Evolutionary conservation across 2,888 invertebrate species (phyloP), one percentile per base, ranked within the genome.

Genomic region (Lamellibrachia satsuma): DNA sequence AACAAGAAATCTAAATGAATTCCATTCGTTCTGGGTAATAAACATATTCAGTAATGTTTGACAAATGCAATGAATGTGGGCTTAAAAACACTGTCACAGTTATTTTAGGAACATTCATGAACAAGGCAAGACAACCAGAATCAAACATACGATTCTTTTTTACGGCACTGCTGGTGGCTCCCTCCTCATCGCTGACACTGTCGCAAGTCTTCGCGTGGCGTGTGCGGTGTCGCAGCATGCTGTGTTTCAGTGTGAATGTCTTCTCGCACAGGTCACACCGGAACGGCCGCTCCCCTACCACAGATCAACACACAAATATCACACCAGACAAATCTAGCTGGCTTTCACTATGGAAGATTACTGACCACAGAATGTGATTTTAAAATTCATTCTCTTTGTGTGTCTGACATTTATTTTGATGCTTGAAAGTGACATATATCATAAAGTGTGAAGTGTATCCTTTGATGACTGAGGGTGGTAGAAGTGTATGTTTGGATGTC

Each of bases 171-270:
- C 75, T 75, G 22, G 75, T 75, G 75, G 75, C 51, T 51, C n/a
- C 95, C 27, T 95, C 95, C 55, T 95, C 95, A 92, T 95, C 95
- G 52, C 95, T 95, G n/a, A 94, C 94, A 57, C 94, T 94, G 7
- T 91, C 75, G n/a, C 91, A 92, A 7, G 91, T 90, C 75, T n/a
- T 75, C n/a, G 75, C 22, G 93, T 99, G 99, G 96, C 98, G 99
- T 97, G 98, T 98, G 95, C 98, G 97, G 96, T 99, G 99, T 0
- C 99, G 97, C 94, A 99, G 97, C 99, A 99, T 99, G 97, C 98
- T 98, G 97, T 99, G 99, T 95, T 99, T 99, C 91, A 99, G 97
- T 0, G 99, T 99, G 97, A 99, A 99, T 94, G 98, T 97, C 7
- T 98, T 97, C 90, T 98, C 97, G 96, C 99, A 99, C 91, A 98